Percentiles rank a stretch among this genome's conserved stretches.
Conservation (phyloP, 2,888 invertebrate species). For the Glyphotaelius pellucidus region DNA sequence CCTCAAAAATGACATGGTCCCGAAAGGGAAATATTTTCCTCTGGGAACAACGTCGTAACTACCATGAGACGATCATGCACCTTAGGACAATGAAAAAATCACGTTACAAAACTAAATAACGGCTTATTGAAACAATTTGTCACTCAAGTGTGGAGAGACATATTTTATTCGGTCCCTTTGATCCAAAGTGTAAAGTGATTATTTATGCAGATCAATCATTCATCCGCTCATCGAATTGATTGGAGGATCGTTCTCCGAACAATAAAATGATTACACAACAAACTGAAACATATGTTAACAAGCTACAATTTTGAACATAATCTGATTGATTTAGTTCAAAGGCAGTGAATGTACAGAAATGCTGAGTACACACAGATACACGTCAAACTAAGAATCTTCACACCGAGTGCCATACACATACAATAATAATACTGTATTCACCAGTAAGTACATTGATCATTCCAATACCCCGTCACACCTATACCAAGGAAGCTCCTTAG, state of each 20-base stretch:
- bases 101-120: too few relatives aligned
- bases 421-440: neutral
- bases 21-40: too few relatives aligned
- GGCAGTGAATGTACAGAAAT: neutral
- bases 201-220: too few relatives aligned
- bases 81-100: too few relatives aligned
- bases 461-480: neutral
- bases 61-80: too few relatives aligned
- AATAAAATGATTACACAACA: neutral
- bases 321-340: neutral
- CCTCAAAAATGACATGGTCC: too few relatives aligned
- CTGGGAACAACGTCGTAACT: too few relatives aligned
- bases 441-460: neutral
- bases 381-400: neutral
- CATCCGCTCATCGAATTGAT: neutral
- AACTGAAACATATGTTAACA: neutral
- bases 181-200: too few relatives aligned
- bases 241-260: neutral
- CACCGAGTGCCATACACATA: neutral
- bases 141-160: too few relatives aligned
- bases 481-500: neutral
- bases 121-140: too few relatives aligned
- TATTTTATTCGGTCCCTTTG: too few relatives aligned
- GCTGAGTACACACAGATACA: neutral
- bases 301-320: neutral